Percentiles rank a stretch among this genome's conserved stretches.
Conservation (phyloP, 2,113 vertebrate genomes). For the Hippocampus comes region DNA sequence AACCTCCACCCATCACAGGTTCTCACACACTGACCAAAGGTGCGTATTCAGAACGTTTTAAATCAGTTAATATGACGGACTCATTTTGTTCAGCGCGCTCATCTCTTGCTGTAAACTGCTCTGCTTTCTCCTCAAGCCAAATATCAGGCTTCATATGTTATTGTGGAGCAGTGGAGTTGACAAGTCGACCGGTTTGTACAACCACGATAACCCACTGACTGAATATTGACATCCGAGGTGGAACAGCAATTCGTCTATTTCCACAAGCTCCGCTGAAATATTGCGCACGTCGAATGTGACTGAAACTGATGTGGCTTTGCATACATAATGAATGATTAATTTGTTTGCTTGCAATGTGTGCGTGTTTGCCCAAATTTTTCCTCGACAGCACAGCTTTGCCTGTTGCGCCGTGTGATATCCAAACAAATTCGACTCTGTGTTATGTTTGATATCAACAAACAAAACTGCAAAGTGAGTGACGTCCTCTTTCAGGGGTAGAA, state of each 20-base stretch:
- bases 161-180: no score
- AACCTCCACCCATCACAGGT: no score
- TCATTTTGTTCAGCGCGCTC: no score
- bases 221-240: conserved; percentile 49
- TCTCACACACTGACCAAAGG: no score
- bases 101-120: no score
- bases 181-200: background rate
- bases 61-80: no score
- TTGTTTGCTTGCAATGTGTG: conserved; percentile 14
- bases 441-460: conserved; percentile 10
- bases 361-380: conserved; percentile 6
- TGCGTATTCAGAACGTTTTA: no score
- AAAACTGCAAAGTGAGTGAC: background rate
- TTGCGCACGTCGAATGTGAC: conserved; percentile 22
- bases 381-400: conserved; percentile 8
- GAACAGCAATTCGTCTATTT: conserved; percentile 18
- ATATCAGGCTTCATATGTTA: background rate
- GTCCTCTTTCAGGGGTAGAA: background rate
- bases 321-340: conserved; percentile 58
- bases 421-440: conserved; percentile 1
- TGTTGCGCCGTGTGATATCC: background rate
- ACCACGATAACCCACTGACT: conserved; percentile 40
- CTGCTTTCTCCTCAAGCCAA: background rate
- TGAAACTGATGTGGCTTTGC: conserved; percentile 44
- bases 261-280: conserved; percentile 1